Conservation (phyloP, 2,113 vertebrate species). For the Phainopepla nitens region DNA sequence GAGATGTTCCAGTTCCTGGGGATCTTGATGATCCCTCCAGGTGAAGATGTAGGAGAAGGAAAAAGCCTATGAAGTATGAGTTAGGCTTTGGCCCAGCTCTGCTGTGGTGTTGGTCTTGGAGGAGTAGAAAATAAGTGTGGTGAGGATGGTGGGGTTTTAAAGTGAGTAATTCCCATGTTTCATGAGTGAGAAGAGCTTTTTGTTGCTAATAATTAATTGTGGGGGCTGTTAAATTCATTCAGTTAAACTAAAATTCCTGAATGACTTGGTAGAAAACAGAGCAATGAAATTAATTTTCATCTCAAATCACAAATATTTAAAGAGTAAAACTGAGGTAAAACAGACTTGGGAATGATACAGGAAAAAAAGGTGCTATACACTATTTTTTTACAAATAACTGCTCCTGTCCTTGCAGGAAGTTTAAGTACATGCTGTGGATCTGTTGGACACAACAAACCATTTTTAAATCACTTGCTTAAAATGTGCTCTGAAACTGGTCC, state of each 20-base stretch:
- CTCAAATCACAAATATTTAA: not conserved
- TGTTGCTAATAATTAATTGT: not conserved
- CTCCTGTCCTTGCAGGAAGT: not conserved
- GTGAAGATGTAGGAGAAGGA: not conserved
- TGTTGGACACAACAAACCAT: not conserved
- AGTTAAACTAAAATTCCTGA: not conserved
- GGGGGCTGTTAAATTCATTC: not conserved
- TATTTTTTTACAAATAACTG: not conserved
- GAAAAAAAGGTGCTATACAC: fast-evolving
- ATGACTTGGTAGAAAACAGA: not conserved
- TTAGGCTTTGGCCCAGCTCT: not conserved
- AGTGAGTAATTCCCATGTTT: not conserved
- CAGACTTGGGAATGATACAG: not conserved
- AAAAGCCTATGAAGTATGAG: fast-evolving
- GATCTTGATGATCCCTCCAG: not conserved
- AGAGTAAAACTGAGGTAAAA: not conserved
- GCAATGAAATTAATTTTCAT: fast-evolving
- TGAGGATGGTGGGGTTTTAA: not conserved
- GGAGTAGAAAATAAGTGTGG: not conserved
- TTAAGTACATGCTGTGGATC: not conserved
- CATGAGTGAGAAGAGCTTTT: not conserved
- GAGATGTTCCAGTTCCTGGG: not conserved
- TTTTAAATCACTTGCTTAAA: not conserved
- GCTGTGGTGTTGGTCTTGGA: not conserved
- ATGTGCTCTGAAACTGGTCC: not conserved